Percentiles rank a stretch among this genome's conserved stretches.
Evolutionary conservation across 2,113 vertebrate species (phyloP).

Genomic region (Cryptotis parvus): DNA sequence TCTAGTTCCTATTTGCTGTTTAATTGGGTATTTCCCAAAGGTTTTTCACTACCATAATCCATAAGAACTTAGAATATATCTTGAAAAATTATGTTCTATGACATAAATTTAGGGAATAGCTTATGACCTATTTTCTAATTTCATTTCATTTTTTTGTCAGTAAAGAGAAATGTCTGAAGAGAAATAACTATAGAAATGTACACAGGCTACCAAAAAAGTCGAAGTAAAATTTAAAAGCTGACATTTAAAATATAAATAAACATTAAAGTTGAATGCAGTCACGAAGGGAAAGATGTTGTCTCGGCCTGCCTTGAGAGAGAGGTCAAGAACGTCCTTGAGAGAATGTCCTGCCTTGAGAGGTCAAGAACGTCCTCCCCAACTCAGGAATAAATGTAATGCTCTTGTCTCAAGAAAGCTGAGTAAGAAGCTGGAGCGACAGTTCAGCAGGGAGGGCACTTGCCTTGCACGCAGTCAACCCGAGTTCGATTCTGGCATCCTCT

Average conservation of each 20-base stretch:
- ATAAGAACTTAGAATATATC: background rate
- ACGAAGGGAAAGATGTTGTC: too few species aligned
- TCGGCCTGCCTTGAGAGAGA: too few species aligned
- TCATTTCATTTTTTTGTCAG: slow-evolving; percentile 37
- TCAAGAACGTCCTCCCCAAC: too few species aligned
- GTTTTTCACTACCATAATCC: background rate
- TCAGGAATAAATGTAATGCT: too few species aligned
- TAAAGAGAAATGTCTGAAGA: slow-evolving; percentile 7
- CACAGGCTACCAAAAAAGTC: background rate
- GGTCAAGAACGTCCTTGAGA: too few species aligned
- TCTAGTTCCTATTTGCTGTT: background rate
- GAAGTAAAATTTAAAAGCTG: slow-evolving; percentile 27
- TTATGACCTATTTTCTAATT: background rate
- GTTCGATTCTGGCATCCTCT: too few species aligned
- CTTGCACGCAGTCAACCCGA: too few species aligned
- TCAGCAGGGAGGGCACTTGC: too few species aligned
- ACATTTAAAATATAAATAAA: background rate
- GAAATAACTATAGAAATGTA: background rate
- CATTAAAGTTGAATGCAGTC: too few species aligned
- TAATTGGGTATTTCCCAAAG: background rate
- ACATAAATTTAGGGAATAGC: background rate
- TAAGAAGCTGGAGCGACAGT: too few species aligned
- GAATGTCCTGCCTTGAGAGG: too few species aligned
- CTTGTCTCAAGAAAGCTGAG: too few species aligned
- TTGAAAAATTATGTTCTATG: background rate